Base-by-base conservation (phyloP, 1,140 invertebrate species). In the Aphidius gifuensis region DNA sequence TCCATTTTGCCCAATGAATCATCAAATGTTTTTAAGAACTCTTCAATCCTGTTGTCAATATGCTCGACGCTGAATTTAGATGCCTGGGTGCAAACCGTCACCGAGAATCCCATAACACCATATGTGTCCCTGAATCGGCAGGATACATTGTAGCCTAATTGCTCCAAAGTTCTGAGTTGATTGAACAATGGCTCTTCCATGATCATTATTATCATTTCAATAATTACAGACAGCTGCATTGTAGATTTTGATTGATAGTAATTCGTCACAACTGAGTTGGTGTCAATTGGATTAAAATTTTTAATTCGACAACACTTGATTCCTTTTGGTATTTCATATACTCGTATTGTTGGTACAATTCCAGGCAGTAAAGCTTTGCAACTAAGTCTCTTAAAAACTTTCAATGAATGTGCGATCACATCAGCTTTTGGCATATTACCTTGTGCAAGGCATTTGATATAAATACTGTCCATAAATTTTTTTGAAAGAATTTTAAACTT, bases 121-220 rank as follows among this genome's bases (percentile, higher is more conserved):
- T 83, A 88, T 2, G 88, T 91, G 60, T 90, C 83, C 8, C 85
- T 80, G 42, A 87, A 72, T n/a, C 82, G 79, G 69, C 86, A 88
- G 65, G 80, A 88, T 5, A 96, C 91, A 68, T 87, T 83, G 73
- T 96, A 96, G 0, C 94, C 94, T 6, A 97, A 80, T 75, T 97
- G 94, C 77, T 97, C 93, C 76, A 93, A 88, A 0, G 93, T 97
- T 62, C 95, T 83, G 6, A 98, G 79, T 32, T 86, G 85, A 80
- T 96, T 88, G 78, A 96, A 98, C 48, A 94, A 82, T 0, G 93
- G 92, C 78, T 97, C 94, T 72, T 92, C 88, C 79, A 92, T 90
- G 48, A 91, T 76, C 83, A 89, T 84, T 77, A 88, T 86, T 54
- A 97, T 74, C 7, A 96, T 74, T 75, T 96, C 91, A 0, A 94